A percentile compares a stretch with the other conserved stretches of the same genome.
Conservation (phyloP, 2,113 vertebrate genomes). For the Genyomyrus donnyi region DNA sequence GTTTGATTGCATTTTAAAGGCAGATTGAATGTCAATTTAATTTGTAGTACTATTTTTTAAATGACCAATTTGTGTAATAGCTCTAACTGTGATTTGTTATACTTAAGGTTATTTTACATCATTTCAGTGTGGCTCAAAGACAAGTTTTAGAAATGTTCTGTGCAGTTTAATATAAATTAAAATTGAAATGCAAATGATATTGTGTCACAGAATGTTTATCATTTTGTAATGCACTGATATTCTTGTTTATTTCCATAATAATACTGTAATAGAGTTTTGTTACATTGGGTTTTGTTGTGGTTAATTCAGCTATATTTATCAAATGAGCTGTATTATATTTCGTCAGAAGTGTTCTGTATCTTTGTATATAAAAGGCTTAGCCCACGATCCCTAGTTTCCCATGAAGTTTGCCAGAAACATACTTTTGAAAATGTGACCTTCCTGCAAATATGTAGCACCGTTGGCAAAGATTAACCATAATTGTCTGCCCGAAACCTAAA, state of each 20-base stretch:
- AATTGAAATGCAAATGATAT: not conserved
- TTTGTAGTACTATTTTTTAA: not conserved
- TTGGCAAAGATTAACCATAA: not conserved
- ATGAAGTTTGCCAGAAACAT: not conserved
- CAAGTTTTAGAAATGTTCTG: too few species aligned
- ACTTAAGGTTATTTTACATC: too few species aligned
- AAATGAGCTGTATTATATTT: not conserved
- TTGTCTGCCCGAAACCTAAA: not conserved
- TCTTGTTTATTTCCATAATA: too few species aligned
- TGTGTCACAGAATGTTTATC: not conserved
- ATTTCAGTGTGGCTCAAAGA: too few species aligned
- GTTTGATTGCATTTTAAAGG: not conserved
- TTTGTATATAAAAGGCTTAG: not conserved
- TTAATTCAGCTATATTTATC: too few species aligned
- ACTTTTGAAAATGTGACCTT: not conserved
- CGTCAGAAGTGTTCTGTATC: not conserved
- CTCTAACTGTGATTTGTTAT: too few species aligned
- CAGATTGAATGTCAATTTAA: not conserved
- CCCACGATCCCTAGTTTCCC: not conserved
- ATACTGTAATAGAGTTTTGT: too few species aligned
- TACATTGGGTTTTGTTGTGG: too few species aligned
- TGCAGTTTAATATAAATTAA: too few species aligned
- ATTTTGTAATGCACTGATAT: not conserved
- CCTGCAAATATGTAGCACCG: not conserved
- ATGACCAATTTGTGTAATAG: too few species aligned